These are phyloP conservation scores for Bombylius major DNA, from an alignment of 2,888 invertebrate genomes.

Conservation along the genomic window DNA sequence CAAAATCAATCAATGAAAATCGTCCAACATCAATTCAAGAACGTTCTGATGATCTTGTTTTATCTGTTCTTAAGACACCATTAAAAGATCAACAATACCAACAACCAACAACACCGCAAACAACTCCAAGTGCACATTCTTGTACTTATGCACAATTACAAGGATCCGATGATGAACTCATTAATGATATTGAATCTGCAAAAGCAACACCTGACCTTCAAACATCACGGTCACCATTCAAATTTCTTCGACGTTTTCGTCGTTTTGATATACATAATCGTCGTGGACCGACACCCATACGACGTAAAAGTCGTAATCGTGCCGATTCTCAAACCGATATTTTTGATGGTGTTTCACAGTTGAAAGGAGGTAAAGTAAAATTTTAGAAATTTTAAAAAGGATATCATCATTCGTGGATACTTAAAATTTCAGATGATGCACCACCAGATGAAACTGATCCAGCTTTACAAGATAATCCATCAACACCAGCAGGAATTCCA, in stretches of 20 bases:
- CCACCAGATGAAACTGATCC: slow-evolving; percentile 12
- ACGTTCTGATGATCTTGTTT: slow-evolving; percentile 41
- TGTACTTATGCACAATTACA: slow-evolving; percentile 19
- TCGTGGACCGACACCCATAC: slow-evolving; percentile 45
- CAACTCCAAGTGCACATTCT: slow-evolving; percentile 12
- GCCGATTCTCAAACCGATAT: slow-evolving; percentile 22
- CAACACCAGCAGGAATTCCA: slow-evolving; percentile 38
- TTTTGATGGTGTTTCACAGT: slow-evolving; percentile 18
- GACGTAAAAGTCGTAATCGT: slow-evolving; percentile 18
- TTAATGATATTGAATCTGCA: slow-evolving; percentile 24
- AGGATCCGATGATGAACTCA: slow-evolving; percentile 23
- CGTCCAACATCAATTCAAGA: slow-evolving; percentile 16
- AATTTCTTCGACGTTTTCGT: slow-evolving; percentile 41
- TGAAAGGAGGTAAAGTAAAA: slow-evolving; percentile 8
- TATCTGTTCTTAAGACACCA: slow-evolving; percentile 48
- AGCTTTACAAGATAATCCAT: slow-evolving; percentile 9
- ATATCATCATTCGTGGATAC: no score
- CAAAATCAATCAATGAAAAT: no score
- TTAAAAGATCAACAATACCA: slow-evolving; percentile 26
- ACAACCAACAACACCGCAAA: background rate
- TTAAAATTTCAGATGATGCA: slow-evolving; percentile 10
- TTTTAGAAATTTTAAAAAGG: background rate
- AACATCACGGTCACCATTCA: slow-evolving; percentile 29
- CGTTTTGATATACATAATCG: slow-evolving; percentile 46
- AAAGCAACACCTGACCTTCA: slow-evolving; percentile 15